Evolutionary conservation across 1,140 invertebrate species (phyloP).

Genomic region (Phymastichus coffea): DNA sequence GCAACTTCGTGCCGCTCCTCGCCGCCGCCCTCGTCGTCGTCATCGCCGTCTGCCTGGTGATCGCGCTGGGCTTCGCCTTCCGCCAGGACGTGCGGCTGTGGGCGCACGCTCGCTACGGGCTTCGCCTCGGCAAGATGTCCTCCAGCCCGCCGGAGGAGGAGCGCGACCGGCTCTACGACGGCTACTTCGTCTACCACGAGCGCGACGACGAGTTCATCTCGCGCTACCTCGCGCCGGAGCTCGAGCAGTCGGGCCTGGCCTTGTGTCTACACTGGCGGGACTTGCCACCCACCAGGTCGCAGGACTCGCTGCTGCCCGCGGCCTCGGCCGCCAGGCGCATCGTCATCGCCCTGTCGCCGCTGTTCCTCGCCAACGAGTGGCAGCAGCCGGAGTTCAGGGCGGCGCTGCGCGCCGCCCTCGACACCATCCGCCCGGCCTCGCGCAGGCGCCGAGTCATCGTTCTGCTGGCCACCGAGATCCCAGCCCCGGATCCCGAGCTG

Average conservation of each 20-base stretch:
- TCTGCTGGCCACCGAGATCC: constrained; percentile 67
- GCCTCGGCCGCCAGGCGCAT: constrained; percentile 74
- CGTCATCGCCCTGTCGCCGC: constrained; percentile 71
- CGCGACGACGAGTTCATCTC: constrained; percentile 81
- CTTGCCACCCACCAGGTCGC: constrained; percentile 67
- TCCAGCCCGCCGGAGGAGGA: constrained; percentile 61
- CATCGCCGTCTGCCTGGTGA: constrained; percentile 67
- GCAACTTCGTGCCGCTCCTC: constrained; percentile 70
- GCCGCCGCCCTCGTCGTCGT: constrained; percentile 74
- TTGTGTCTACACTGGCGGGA: constrained; percentile 76
- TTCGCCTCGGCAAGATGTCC: constrained; percentile 68
- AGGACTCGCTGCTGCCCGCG: constrained; percentile 74
- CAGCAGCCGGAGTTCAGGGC: constrained; percentile 69
- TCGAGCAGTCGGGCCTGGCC: constrained; percentile 74
- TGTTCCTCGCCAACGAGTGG: constrained; percentile 76
- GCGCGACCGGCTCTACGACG: constrained; percentile 78
- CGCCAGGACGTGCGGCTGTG: constrained; percentile 73
- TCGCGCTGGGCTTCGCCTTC: constrained; percentile 73
- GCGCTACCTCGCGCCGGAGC: constrained; percentile 72
- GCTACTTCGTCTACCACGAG: constrained; percentile 84
- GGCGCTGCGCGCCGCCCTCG: constrained; percentile 72
- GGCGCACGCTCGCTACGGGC: constrained; percentile 72
- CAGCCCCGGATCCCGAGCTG: constrained; percentile 77
- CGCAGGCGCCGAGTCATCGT: constrained; percentile 75
- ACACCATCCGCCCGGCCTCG: constrained; percentile 65